Evolutionary conservation across 2,113 vertebrate species (phyloP), one percentile per base, ranked within the genome.

Genomic region (Passerina amoena): DNA sequence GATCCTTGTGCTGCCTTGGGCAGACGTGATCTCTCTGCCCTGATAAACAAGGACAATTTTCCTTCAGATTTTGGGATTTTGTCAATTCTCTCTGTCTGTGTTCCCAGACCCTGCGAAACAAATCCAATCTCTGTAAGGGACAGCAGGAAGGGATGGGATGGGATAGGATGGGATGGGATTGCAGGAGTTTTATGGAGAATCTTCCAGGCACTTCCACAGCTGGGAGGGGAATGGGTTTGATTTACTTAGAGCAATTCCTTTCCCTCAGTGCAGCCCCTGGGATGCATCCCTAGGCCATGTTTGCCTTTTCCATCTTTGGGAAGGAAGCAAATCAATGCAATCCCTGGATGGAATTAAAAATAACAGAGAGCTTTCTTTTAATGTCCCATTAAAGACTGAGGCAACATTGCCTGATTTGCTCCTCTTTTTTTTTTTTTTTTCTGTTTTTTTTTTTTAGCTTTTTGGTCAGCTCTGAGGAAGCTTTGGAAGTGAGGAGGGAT

Each of bases 1-100:
- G 21, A 19, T 51, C 21, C 28, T 17, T 68, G 23, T 6, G 2
- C 30, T 44, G 13, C 2, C 51, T 66, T 1, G 0, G 27, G 6
- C 22, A 54, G 28, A 18, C 0, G 4, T 57, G 2, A 4, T 14
- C 60, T 44, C 44, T 27, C 8, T 54, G 33, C 35, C 51, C 16
- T 59, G 27, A 24, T 1, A 24, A 73, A 59, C 6, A 45, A 27
- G 2, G 16, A 19, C 1, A 24, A 23, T 33, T 82, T 77, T 51
- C 14, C 30, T 63, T 60, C 61, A 18, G 5, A 7, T 18, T 57
- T 38, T 11, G 37, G 48, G 48, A 31, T 82, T 79, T 47, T 59
- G 12, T 60, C 10, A 28, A 11, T 59, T 84, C 30, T 18, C 5
- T 12, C 18, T 22, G 0, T 33, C 86, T 56, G 14, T 17, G 1